These are phyloP conservation scores for Spilogale gracilis DNA, from an alignment of 2,113 vertebrate genomes.

Conservation along the genomic window DNA sequence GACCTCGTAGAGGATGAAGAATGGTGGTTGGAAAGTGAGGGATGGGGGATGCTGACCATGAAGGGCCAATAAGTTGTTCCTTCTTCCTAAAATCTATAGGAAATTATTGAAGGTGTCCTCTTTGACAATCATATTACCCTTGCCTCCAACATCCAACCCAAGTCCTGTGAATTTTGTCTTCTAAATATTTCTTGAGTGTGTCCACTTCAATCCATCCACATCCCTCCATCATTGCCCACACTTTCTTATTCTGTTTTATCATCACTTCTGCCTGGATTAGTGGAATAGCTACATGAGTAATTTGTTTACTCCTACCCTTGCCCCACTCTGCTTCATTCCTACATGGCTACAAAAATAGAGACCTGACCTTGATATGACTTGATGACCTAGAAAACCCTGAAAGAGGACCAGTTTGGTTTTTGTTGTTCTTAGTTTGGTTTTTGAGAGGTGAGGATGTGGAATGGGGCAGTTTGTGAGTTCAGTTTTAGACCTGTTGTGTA, in stretches of 20 bases:
- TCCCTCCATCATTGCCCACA: not conserved
- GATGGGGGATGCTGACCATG: not conserved
- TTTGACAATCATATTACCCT: not conserved
- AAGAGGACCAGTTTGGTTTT: not conserved
- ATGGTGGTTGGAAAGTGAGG: not conserved
- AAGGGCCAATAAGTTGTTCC: not conserved
- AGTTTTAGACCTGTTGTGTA: not conserved
- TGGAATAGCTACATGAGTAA: not conserved
- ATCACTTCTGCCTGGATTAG: not conserved
- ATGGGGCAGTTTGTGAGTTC: not conserved
- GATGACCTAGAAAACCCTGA: not conserved
- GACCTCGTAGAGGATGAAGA: not conserved
- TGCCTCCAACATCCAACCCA: not conserved
- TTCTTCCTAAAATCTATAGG: not conserved
- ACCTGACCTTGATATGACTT: not conserved
- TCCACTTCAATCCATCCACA: not conserved
- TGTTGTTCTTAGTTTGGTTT: not conserved
- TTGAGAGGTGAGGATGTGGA: not conserved
- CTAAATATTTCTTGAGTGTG: not conserved
- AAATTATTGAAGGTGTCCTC: not conserved
- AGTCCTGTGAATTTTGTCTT: not conserved
- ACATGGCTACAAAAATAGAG: not conserved
- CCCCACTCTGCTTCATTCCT: not conserved
- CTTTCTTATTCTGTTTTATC: not conserved
- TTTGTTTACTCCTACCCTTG: not conserved